Base-by-base conservation (phyloP, 2,888 invertebrate genomes). In the Holacanthella duospinosa region DNA sequence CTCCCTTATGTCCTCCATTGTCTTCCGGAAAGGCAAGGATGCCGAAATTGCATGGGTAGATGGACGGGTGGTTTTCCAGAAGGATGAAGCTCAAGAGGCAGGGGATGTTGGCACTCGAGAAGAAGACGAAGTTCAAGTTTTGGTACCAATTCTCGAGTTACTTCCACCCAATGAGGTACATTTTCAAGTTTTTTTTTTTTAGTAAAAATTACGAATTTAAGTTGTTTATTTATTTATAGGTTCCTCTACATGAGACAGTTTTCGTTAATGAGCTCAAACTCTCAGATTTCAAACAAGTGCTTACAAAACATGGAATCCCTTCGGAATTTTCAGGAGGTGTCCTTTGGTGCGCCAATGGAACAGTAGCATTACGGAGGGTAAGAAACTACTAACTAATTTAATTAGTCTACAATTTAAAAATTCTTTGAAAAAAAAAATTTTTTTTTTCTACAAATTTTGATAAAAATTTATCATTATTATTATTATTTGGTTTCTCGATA, bases 41-140 rank as follows among this genome's bases (percentile, higher is more conserved):
- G 87, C 91, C 0, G 96, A 97, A 77, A 84, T 99, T n/a, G 92
- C 96, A 0, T 99, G 96, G 96, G 82, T 99, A 16, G 87, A 92
- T 76, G 93, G 90, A 0, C 81, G 85, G 71, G 84, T 91, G 63
- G 82, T 72, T 25, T 62, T 70, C 55, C 76, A 78, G 43, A 83
- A 84, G 56, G 80, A 84, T 56, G 84, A 85, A 69, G 84, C 85
- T 70, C 79, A 80, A 1, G 56, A 1, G 79, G 78, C 77, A 44
- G 73, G 76, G 43, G 77, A 77, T 43, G 55, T 59, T 4, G 62
- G 28, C 26, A 44, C 27, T 24, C 26, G 25, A 36, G n/a, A 43
- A 25, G 62, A 55, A 26, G 59, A 59, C 48, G 66, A 43, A 58
- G 61, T 59, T 19, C 55, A 68, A 43, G 67, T 67, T 55, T 54